Evolutionary conservation across 2,888 invertebrate species (phyloP), one percentile per base, ranked within the genome.

Genomic region (Amitus sp.): DNA sequence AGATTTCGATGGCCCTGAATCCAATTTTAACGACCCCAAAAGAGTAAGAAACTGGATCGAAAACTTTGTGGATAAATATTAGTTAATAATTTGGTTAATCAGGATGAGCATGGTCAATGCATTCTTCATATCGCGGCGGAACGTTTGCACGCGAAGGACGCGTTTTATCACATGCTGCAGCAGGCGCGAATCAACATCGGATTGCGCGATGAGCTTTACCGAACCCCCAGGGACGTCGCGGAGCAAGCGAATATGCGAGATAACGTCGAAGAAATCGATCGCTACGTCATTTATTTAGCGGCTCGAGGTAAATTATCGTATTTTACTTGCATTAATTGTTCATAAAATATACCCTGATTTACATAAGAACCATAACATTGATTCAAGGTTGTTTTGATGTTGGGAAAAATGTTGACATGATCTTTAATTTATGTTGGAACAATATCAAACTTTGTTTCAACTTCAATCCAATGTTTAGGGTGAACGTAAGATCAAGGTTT

Each of bases 21-120:
- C 82, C 5, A 72, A 76, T 9, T 79, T 80, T 37, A 65, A 43
- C 33, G 70, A 68, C 59, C 62, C 72, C 28, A 74, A 74, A 10
- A 69, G 74, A 34, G 74, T 74, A 56, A 19, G 63, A n/a, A n/a
- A n/a, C n/a, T n/a, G n/a, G n/a, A n/a, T n/a, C n/a, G n/a, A n/a
- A n/a, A n/a, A 13, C n/a, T 39, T 39, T 4, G 7, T 19, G 19
- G 17, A 19, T 40, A 9, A 18, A 40, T 5, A 18, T 15, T 30
- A 17, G 7, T 48, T 15, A n/a, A n/a, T 20, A 18, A n/a, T 39
- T 49, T 55, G n/a, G n/a, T n/a, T n/a, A n/a, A n/a, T 76, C 74
- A 93, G 91, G 95, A 95, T 73, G 95, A 95, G 77, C 93, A 94
- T 72, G 95, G 95, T 0, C 94, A 94, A 80, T 94, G 92, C 62